Conservation (phyloP, 2,113 vertebrate species). For the Aptenodytes forsteri region DNA sequence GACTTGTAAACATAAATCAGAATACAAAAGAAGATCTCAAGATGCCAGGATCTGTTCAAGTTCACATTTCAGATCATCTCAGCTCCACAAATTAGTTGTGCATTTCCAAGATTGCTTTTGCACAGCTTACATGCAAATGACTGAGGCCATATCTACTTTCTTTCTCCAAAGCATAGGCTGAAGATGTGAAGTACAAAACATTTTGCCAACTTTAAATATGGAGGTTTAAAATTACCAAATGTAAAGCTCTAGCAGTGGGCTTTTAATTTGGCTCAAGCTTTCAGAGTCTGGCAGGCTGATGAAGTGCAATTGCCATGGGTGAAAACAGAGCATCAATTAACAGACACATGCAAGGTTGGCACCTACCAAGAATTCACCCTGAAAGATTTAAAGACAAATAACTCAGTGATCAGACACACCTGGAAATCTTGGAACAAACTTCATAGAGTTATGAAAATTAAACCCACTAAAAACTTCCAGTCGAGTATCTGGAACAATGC, state of each 20-base stretch:
- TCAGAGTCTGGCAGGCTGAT: constrained; percentile 58
- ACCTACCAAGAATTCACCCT: constrained; percentile 63
- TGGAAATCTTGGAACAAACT: constrained; percentile 72
- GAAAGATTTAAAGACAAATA: constrained; percentile 70
- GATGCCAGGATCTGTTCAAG: background rate
- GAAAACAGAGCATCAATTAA: constrained; percentile 71
- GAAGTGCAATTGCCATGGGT: constrained; percentile 66
- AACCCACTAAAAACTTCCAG: constrained; percentile 55
- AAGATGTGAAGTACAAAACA: constrained; percentile 17
- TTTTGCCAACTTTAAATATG: constrained; percentile 40
- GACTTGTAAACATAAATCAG: background rate
- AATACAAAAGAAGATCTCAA: background rate
- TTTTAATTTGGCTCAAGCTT: constrained; percentile 65
- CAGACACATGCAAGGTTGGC: constrained; percentile 63
- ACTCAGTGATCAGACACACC: constrained; percentile 66
- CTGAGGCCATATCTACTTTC: background rate
- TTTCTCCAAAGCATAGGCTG: background rate
- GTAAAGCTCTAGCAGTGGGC: constrained; percentile 46
- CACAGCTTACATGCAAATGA: background rate
- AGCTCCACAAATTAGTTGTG: background rate
- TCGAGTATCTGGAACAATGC: constrained; percentile 22
- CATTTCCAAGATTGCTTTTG: background rate
- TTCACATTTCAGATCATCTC: background rate
- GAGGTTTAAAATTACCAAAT: constrained; percentile 51
- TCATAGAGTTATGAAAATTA: constrained; percentile 65